Base-by-base conservation (phyloP, 2,797 vertebrate genomes). In the Cossypha dichroa region DNA sequence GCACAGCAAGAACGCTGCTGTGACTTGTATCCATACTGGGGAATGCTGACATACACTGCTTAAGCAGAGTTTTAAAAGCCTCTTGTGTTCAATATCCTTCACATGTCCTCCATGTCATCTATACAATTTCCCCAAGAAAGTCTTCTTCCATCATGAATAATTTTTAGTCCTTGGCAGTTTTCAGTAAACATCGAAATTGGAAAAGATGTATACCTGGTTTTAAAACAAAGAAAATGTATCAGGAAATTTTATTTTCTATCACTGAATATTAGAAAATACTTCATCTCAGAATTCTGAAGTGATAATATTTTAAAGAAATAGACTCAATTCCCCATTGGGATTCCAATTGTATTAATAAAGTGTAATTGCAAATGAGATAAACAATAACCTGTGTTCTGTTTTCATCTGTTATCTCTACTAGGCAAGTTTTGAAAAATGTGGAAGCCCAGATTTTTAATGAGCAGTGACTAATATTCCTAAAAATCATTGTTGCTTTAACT, bases 221-320 rank as follows among this genome's bases (percentile, higher is more conserved):
- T 48, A 41, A 74, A 67, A 29, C 23, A 51, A 80, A 79, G 26
- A 78, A 87, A 64, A 59, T 49, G 7, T 60, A 85, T 46, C 78
- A 87, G 54, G 78, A 89, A 80, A 78, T 46, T 87, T 26, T 54
- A 13, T 33, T 90, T 92, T 33, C 13, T 64, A 38, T 77, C 58
- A 36, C 17, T 58, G 46, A 87, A 76, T 86, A 66, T 60, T 80
- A 77, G 14, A 81, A 19, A 77, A 56, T 70, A 36, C 2, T 8
- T 76, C 72, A 80, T 69, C 41, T 87, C 55, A 77, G 40, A 43
- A 84, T 91, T 81, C 11, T 21, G 23, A 67, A 74, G 7, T 36
- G 36, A 80, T 93, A 84, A 69, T 58, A 4, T 58, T 90, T 70
- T 85, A 79, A 90, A 43, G 41, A 78, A 87, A 88, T 52, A 11